A percentile compares a stretch with the other conserved stretches of the same genome.
phyloP scores from a whole-genome alignment of 1,140 invertebrate species.

The Neuroterus valhalla region DNA sequence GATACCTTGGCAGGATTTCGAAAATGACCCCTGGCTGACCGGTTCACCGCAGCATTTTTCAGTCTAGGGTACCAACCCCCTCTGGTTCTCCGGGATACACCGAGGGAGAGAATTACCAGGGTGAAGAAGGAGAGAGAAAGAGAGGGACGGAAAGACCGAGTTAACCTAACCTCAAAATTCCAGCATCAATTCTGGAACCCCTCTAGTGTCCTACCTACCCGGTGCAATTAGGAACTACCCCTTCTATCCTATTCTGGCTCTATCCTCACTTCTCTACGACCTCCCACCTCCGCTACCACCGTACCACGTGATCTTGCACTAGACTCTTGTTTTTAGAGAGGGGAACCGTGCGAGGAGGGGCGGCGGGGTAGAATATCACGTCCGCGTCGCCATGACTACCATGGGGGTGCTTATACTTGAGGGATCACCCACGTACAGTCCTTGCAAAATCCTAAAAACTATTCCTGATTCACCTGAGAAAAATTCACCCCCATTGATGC shows the following conservation, averaged over 20 bases:
- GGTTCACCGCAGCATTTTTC: constrained; percentile 68
- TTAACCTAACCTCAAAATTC: constrained; percentile 72
- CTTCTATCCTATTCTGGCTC: constrained; percentile 65
- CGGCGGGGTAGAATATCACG: constrained; percentile 61
- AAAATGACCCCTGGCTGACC: constrained; percentile 59
- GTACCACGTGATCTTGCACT: constrained; percentile 67
- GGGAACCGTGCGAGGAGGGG: constrained; percentile 49
- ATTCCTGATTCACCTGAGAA: constrained; percentile 26
- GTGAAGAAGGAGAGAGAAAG: constrained; percentile 40
- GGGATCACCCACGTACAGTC: constrained; percentile 70
- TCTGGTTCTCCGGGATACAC: constrained; percentile 53
- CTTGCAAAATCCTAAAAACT: constrained; percentile 67
- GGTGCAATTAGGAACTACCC: constrained; percentile 70
- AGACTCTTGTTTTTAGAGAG: constrained; percentile 68
- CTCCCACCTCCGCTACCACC: constrained; percentile 55
- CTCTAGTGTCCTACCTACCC: constrained; percentile 63
- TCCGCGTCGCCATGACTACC: constrained; percentile 67
- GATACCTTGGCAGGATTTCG: constrained; percentile 60
- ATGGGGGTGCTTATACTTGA: constrained; percentile 69
- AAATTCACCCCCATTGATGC: constrained; percentile 33
- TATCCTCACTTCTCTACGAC: constrained; percentile 60
- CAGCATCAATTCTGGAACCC: constrained; percentile 69
- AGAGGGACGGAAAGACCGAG: constrained; percentile 54
- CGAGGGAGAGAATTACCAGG: constrained; percentile 49
- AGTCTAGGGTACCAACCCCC: constrained; percentile 61